Evolutionary conservation across 2,113 vertebrate genomes (phyloP), one percentile per base, ranked within the genome.

Genomic region (Gnathochromis pfefferi): DNA sequence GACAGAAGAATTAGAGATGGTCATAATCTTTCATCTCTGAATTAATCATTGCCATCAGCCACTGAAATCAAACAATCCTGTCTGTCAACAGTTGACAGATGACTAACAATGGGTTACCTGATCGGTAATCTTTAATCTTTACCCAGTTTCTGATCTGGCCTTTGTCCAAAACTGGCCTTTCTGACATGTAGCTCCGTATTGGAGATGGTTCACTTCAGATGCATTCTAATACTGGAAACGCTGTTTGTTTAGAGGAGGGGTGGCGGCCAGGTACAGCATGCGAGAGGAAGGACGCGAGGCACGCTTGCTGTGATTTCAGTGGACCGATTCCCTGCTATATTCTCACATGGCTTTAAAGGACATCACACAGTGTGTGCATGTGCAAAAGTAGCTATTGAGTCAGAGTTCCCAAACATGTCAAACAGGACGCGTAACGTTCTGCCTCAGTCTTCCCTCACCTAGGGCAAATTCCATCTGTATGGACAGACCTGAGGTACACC

Each of bases 391-490:
- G 23, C 38, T 75, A 19, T 79, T 89, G 91, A 92, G 83, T 93
- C 92, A 88, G 45, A 90, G 93, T 86, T 89, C 89, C 82, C 80
- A 93, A 95, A 92, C 93, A 94, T 91, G 88, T 93, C 91, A 92
- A 91, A 93, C 93, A 94, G 91, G 95, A 95, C 91, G 88, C 85
- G 95, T 95, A 95, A 93, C 86, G 92, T 95, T 95, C 90, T 94
- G 86, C 88, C 88, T 88, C 55, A 13, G 70, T 88, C 93, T 91
- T 83, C 91, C 87, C 87, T 93, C 91, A 92, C 94, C 92, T 87
- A 26, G 81, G 91, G 94, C 93, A 85, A 94, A 93, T 94, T 93
- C 94, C 94, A 91, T 5, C 86, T 26, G 38, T 86, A 85, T 14
- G 33, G 89, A 81, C 92, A 80, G 40, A 92, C 33, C 42, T 33